phyloP scores from a whole-genome alignment of 30 jellyfish, hydroid and myxozoan species.

The Nemopilema nomurai region DNA sequence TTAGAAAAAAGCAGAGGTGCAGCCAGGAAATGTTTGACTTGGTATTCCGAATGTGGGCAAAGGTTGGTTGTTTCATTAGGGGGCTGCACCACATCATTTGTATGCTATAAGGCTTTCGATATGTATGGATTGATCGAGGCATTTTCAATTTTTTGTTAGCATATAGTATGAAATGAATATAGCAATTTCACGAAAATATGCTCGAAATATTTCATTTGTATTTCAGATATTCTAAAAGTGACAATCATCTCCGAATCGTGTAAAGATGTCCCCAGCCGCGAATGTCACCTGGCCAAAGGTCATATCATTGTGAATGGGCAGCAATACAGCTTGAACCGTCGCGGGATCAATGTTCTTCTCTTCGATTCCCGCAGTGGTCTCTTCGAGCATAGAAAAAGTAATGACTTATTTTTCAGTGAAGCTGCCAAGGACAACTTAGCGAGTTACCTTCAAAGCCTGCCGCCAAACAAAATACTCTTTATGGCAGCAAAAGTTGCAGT shows the following conservation, averaged over 20 bases:
- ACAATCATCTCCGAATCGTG: constrained; percentile 18
- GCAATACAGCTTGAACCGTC: constrained; percentile 30
- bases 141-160: too few relatives aligned
- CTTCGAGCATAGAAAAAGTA: constrained; percentile 5
- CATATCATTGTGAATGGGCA: constrained; percentile 38
- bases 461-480: background rate
- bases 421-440: background rate
- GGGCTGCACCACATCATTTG: too few relatives aligned
- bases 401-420: background rate
- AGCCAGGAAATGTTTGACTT: too few relatives aligned
- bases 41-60: too few relatives aligned
- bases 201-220: background rate
- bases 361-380: constrained; percentile 43
- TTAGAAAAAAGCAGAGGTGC: too few relatives aligned
- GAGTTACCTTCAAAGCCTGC: background rate
- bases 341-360: constrained; percentile 39
- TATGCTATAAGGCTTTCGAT: too few relatives aligned
- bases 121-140: too few relatives aligned
- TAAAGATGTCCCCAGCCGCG: constrained; percentile 6
- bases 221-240: constrained; percentile 21
- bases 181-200: background rate
- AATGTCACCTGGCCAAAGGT: background rate
- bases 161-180: background rate
- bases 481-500: constrained; percentile 19
- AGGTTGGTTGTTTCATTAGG: too few relatives aligned